Evolutionary conservation across 2,888 invertebrate genomes (phyloP).

Genomic region (Erynnis tages): DNA sequence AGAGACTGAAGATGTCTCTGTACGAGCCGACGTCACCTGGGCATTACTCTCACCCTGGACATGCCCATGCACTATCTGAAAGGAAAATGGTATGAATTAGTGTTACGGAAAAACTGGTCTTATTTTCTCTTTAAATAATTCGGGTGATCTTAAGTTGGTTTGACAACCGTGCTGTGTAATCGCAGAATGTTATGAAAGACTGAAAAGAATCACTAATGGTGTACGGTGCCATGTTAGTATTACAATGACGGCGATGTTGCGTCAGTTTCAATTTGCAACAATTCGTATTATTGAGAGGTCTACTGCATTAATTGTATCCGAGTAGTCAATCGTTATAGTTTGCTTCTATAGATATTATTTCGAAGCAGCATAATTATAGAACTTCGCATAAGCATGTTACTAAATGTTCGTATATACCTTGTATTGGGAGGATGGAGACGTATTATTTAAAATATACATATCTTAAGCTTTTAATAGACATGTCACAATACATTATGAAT

Average conservation of each 20-base stretch:
- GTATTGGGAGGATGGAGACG: constrained; percentile 10
- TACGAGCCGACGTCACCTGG: constrained; percentile 88
- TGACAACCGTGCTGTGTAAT: constrained; percentile 34
- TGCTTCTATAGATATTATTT: constrained; percentile 23
- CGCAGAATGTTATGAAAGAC: constrained; percentile 62
- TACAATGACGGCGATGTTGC: constrained; percentile 45
- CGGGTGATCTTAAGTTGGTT: constrained; percentile 35
- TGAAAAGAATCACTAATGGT: constrained; percentile 72
- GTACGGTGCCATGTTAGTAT: constrained; percentile 78
- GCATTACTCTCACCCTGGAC: constrained; percentile 81
- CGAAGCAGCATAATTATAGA: constrained; percentile 15
- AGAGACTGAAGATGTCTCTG: constrained; percentile 95
- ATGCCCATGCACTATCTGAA: constrained; percentile 79
- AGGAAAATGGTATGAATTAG: constrained; percentile 64
- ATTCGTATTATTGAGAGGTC: constrained; percentile 57
- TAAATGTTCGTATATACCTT: constrained; percentile 12
- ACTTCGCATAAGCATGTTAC: constrained; percentile 15
- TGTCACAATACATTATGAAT: constrained; percentile 56
- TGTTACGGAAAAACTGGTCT: constrained; percentile 3
- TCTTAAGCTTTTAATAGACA: constrained; percentile 46
- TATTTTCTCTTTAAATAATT: constrained; percentile 11
- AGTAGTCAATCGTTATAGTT: constrained; percentile 22
- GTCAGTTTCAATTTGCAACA: constrained; percentile 47
- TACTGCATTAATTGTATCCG: constrained; percentile 30
- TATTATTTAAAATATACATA: constrained; percentile 27